A percentile compares a stretch with the other conserved stretches of the same genome.
Conservation (phyloP, 2,797 vertebrate species). For the Chiroxiphia lanceolata region DNA sequence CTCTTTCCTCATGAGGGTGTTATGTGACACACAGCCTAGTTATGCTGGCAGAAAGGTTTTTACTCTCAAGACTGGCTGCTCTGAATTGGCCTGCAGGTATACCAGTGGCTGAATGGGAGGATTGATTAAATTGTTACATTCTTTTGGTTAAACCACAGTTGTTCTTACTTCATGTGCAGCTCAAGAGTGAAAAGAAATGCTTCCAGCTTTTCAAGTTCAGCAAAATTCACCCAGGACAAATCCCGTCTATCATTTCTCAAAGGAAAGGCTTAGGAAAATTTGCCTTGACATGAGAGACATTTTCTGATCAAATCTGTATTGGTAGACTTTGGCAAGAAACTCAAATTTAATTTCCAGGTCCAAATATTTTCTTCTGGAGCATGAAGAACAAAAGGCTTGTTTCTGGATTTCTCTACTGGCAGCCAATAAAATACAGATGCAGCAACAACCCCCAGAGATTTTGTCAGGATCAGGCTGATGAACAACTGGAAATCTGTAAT, state of each 20-base stretch:
- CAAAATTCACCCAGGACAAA: not conserved
- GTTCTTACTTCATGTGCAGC: not conserved
- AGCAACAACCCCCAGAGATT: not conserved
- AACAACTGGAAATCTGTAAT: not conserved
- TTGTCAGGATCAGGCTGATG: not conserved
- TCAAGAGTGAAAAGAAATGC: not conserved
- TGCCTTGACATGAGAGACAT: accelerated
- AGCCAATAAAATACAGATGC: not conserved
- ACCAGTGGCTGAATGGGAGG: not conserved
- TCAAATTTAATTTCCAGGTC: not conserved
- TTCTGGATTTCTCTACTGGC: not conserved
- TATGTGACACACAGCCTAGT: not conserved
- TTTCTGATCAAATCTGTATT: not conserved
- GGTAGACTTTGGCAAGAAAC: not conserved
- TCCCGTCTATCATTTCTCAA: not conserved
- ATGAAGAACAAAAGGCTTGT: not conserved
- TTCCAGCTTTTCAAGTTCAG: not conserved
- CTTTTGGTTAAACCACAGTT: not conserved
- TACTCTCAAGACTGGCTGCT: not conserved
- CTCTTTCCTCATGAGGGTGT: not conserved
- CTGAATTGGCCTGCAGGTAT: not conserved
- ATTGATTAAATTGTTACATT: not conserved
- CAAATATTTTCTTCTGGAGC: not conserved
- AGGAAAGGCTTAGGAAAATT: not conserved
- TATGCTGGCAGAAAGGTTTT: not conserved